A percentile compares a stretch with the other conserved stretches of the same genome.
These are phyloP conservation scores for Drosophila oshimai DNA, from an alignment of 1,140 invertebrate genomes.

Conservation along the genomic window DNA sequence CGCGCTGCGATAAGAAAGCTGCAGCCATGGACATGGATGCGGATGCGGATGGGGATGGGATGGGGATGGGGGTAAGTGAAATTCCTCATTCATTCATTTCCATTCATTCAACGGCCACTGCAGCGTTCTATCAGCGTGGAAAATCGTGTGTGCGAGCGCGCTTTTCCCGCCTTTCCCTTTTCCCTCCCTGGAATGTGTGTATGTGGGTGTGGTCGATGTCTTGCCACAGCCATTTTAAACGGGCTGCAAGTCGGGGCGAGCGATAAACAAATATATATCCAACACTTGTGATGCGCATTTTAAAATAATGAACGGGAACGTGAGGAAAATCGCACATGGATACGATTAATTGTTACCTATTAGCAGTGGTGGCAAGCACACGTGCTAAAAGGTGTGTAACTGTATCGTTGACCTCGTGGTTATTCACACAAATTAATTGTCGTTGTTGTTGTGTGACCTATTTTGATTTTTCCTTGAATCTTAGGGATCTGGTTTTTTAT, in stretches of 20 bases:
- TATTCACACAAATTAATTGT: neutral
- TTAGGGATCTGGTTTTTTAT: no score
- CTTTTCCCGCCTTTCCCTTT: neutral
- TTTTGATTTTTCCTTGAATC: no score
- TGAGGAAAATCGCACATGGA: neutral
- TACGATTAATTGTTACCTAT: slow-evolving; percentile 33
- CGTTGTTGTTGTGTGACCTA: neutral
- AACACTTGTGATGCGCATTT: slow-evolving; percentile 69
- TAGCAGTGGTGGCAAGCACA: neutral
- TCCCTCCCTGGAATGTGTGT: neutral
- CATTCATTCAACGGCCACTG: slow-evolving; percentile 50
- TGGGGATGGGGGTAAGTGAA: slow-evolving; percentile 50
- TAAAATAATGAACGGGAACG: slow-evolving; percentile 64
- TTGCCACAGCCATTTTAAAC: slow-evolving; percentile 62
- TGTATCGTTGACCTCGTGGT: neutral
- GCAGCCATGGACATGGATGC: slow-evolving; percentile 27
- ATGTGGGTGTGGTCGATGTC: slow-evolving; percentile 35
- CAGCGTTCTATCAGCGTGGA: slow-evolving; percentile 57
- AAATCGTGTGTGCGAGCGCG: slow-evolving; percentile 35
- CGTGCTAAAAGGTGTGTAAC: no score
- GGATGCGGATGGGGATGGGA: slow-evolving; percentile 10
- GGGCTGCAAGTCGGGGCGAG: slow-evolving; percentile 43
- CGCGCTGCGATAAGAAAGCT: slow-evolving; percentile 58
- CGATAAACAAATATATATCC: slow-evolving; percentile 76
- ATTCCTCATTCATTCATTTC: slow-evolving; percentile 73